Percentiles rank a stretch among this genome's conserved stretches.
Evolutionary conservation across 1,140 invertebrate species (phyloP).

Genomic region (Bombus huntii): DNA sequence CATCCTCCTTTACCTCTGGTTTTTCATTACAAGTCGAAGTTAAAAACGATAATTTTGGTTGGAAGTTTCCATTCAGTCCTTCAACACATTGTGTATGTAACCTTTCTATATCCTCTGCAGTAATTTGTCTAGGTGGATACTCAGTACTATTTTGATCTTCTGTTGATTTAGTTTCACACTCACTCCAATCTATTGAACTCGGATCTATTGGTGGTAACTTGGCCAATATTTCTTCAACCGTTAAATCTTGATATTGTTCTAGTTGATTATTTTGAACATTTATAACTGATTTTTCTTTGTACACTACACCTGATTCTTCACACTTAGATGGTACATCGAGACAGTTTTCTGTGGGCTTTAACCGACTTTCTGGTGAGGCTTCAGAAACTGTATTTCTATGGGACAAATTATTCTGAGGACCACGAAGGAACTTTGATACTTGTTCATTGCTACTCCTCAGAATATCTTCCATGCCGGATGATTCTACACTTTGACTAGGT

Average conservation of each 20-base stretch:
- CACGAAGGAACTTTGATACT: conserved; percentile 85
- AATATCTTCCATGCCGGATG: conserved; percentile 76
- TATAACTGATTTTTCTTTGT: conserved; percentile 36
- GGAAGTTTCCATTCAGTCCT: conserved; percentile 80
- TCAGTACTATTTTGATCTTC: conserved; percentile 69
- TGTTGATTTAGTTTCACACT: conserved; percentile 71
- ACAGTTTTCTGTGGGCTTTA: conserved; percentile 54
- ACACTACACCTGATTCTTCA: conserved; percentile 49
- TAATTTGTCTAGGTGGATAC: conserved; percentile 63
- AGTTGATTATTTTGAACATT: conserved; percentile 42
- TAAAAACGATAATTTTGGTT: conserved; percentile 70
- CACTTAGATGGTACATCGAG: conserved; percentile 45
- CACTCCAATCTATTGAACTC: conserved; percentile 83
- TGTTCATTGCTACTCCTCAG: conserved; percentile 77
- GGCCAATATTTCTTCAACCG: conserved; percentile 84
- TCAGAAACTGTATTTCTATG: conserved; percentile 57
- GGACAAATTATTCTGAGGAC: conserved; percentile 79
- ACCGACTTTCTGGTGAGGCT: conserved; percentile 35
- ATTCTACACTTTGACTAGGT: conserved; percentile 79
- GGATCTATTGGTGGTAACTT: conserved; percentile 86
- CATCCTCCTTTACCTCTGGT: conserved; percentile 31
- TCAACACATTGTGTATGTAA: conserved; percentile 77
- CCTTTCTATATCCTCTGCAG: conserved; percentile 74
- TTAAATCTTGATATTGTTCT: conserved; percentile 71
- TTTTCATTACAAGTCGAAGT: conserved; percentile 54